Evolutionary conservation across 2,888 invertebrate species (phyloP), one percentile per base, ranked within the genome.

Genomic region (Cryptosula pallasiana): DNA sequence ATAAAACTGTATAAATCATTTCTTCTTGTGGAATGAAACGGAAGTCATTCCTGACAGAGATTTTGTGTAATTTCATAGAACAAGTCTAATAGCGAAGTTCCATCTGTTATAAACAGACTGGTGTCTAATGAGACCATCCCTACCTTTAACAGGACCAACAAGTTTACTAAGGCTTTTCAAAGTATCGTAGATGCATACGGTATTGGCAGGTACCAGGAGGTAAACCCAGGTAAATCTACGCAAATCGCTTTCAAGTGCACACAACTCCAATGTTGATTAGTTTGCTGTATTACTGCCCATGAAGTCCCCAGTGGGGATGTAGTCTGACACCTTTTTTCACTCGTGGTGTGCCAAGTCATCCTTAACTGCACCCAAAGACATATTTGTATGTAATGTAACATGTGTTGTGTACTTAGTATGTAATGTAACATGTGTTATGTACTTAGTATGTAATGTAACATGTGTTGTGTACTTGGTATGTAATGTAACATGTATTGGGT

Each of bases 111-210:
- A 75, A 96, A 98, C 86, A 90, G 94, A 1, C 94, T 98, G 92
- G 91, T 92, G 82, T 88, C 90, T 71, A 92, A 92, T 79, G 85
- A 86, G 75, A 90, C 91, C 82, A 96, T 96, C 9, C 97, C 98
- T 0, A 98, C 98, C 0, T 97, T 93, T 87, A 94, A 96, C 86
- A 90, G 94, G 73, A 94, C 93, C 73, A 98, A 97, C 87, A 96
- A 95, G 86, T 98, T 97, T 86, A 98, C 97, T 0, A 88, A 88
- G 77, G 96, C 93, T 77, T 99, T 98, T 87, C 98, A 99, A 87
- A 89, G 90, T 74, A 89, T 99, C 76, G 95, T 98, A 77, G 94
- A 98, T 87, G 92, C 97, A 0, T 99, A 99, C 84, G 98, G 98
- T 75, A 91, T 96, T 69, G 95, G 96, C 73, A 91, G 91, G 69